Percentiles rank a stretch among this genome's conserved stretches.
These are phyloP conservation scores for Chrysaora quinquecirrha DNA, from an alignment of 30 jellyfish, hydroid and myxozoan species.

Conservation along the genomic window DNA sequence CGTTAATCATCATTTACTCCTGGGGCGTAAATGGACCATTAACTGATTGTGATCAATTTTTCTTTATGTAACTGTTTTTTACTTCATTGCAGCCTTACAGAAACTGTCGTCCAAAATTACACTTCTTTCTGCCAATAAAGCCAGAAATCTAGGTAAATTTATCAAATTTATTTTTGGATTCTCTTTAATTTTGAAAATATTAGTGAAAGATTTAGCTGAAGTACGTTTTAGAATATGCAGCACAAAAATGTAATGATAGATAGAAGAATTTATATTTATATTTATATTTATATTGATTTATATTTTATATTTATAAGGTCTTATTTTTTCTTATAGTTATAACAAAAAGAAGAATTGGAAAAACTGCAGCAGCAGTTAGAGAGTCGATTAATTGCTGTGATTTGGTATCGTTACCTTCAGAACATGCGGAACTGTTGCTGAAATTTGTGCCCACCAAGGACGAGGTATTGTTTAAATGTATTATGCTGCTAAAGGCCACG, in stretches of 20 bases:
- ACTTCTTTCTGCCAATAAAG: slow-evolving; percentile 76
- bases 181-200: not conserved
- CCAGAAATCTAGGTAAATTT: slow-evolving; percentile 76
- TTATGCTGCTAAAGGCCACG: no score
- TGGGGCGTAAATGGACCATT: no score
- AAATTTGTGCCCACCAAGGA: slow-evolving; percentile 90
- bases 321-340: slow-evolving; percentile 53
- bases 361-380: slow-evolving; percentile 51
- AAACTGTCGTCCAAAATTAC: slow-evolving; percentile 72
- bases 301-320: no score
- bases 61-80: no score
- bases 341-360: slow-evolving; percentile 74
- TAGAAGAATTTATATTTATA: no score
- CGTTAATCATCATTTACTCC: no score
- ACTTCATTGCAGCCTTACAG: slow-evolving; percentile 47
- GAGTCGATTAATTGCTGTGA: slow-evolving; percentile 74
- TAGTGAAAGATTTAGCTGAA: no score
- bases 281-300: no score
- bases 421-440: slow-evolving; percentile 89
- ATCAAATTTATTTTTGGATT: not conserved
- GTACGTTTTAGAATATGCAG: no score
- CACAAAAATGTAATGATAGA: no score
- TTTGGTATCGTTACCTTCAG: slow-evolving; percentile 78
- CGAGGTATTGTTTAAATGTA: slow-evolving; percentile 78
- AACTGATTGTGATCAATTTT: no score